Evolutionary conservation across 2,888 invertebrate genomes (phyloP).

Genomic region (Artemia sp.): DNA sequence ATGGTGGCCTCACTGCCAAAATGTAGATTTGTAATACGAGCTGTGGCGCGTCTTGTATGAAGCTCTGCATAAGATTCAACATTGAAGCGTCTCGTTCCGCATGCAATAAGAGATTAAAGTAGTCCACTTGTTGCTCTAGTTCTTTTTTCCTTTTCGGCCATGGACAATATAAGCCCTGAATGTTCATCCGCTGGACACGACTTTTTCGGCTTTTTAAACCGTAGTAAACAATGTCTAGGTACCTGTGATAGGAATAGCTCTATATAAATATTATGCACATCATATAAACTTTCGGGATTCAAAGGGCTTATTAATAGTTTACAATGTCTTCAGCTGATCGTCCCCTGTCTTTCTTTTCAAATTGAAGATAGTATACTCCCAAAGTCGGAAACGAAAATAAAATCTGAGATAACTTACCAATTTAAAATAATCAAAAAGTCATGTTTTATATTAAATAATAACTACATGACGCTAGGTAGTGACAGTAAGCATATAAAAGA

Average conservation of each 20-base stretch:
- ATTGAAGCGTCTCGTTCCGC: conserved; percentile 28
- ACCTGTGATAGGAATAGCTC: conserved; percentile 1
- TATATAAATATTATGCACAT: too few relatives aligned
- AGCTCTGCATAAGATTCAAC: conserved; percentile 29
- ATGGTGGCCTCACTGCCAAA: conserved; percentile 26
- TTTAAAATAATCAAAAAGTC: too few relatives aligned
- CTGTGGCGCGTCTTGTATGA: conserved; percentile 30
- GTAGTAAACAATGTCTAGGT: conserved; percentile 22
- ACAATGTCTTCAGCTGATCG: too few relatives aligned
- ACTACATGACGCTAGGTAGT: too few relatives aligned
- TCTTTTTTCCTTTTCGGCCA: conserved; percentile 22
- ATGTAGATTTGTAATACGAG: conserved; percentile 30
- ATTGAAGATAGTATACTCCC: too few relatives aligned
- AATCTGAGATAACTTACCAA: too few relatives aligned
- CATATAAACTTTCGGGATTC: too few relatives aligned
- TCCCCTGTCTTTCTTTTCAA: too few relatives aligned
- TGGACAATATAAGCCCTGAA: conserved; percentile 22
- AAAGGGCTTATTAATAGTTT: too few relatives aligned
- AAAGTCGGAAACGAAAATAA: too few relatives aligned
- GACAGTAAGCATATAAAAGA: too few relatives aligned
- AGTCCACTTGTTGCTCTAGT: conserved; percentile 22
- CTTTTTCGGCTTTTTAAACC: conserved; percentile 22
- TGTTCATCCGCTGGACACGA: conserved; percentile 18
- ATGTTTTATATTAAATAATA: too few relatives aligned
- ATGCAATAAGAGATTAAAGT: conserved; percentile 23